Base-by-base conservation (phyloP, 2,888 invertebrate genomes). In the Trissonchulus latispiculum region DNA sequence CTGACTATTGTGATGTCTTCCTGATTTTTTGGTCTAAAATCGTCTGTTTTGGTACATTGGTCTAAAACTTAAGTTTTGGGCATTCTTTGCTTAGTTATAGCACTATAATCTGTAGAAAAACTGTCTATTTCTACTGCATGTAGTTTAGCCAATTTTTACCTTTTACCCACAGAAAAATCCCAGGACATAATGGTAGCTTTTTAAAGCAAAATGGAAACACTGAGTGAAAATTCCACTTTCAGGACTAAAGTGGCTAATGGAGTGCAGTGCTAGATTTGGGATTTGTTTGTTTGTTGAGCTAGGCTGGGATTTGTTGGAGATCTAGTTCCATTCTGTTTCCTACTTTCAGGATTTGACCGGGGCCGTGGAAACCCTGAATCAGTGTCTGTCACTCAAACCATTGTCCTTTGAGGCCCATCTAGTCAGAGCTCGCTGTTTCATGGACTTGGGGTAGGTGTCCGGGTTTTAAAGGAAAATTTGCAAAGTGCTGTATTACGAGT, bases 341-440 rank as follows among this genome's bases (percentile, higher is more conserved):
- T 32, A 32, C 28, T 64, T 64, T 32, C 28, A 86, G 86, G 86
- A 86, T 72, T 80, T 80, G 71, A 79, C 80, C 1, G 81, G 83
- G 74, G 93, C 95, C 0, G 88, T 93, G 79, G 92, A 93, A 81
- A 86, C 94, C 77, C 93, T 95, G 8, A 90, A 91, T 48, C 90
- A 92, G 82, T 94, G 93, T 0, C 88, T 94, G 48, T 88, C 89
- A 69, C 87, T 92, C 75, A 91, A 91, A 77, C 90, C 92, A 1
- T 89, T 90, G 81, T 93, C 93, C 1, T 95, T 92, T 82, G 95
- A 95, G 85, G 94, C 94, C 2, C 93, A 90, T 79, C 95, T 94
- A 84, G 93, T 94, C 1, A 88, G 93, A 82, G 90, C 94, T 8
- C 66, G 66, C 8, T 64, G 66, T 28, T 64, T 64, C 66, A 64